These are phyloP conservation scores for Poeciliopsis prolifica DNA, from an alignment of 2,113 vertebrate genomes.

Conservation along the genomic window DNA sequence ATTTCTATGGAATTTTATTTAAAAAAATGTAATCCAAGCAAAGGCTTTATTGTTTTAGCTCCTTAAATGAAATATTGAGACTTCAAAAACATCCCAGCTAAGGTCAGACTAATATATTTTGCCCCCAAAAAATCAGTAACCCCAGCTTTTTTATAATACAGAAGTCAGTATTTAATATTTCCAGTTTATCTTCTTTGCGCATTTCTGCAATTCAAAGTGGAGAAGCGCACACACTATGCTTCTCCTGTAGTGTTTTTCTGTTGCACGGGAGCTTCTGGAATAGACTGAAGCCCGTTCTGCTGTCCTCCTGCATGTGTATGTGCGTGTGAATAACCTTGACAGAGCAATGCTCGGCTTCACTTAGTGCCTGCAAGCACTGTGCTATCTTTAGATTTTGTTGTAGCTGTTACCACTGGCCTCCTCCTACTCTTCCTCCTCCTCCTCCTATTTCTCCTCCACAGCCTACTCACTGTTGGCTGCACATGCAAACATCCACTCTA, in stretches of 20 bases:
- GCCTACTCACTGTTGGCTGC: constrained; percentile 70
- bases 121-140: no score
- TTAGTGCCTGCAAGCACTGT: constrained; percentile 73
- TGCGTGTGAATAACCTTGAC: constrained; percentile 72
- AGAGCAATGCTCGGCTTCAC: constrained; percentile 62
- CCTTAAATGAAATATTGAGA: no score
- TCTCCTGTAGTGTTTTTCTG: constrained; percentile 4
- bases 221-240: background rate
- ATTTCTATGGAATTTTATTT: background rate
- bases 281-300: constrained; percentile 27
- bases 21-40: background rate
- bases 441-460: constrained; percentile 30
- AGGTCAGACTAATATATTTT: no score
- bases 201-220: background rate
- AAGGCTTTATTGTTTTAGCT: no score
- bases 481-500: constrained; percentile 69
- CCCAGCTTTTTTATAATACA: no score
- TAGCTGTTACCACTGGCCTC: constrained; percentile 71
- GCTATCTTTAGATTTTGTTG: constrained; percentile 81
- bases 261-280: constrained; percentile 13
- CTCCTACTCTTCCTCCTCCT: background rate
- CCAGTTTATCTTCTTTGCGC: rapidly evolving
- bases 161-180: background rate
- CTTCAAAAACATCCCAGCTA: no score
- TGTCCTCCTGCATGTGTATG: constrained; percentile 24